Evolutionary conservation across 2,113 vertebrate species (phyloP), one percentile per base, ranked within the genome.

Genomic region (Oryzias curvinotus): DNA sequence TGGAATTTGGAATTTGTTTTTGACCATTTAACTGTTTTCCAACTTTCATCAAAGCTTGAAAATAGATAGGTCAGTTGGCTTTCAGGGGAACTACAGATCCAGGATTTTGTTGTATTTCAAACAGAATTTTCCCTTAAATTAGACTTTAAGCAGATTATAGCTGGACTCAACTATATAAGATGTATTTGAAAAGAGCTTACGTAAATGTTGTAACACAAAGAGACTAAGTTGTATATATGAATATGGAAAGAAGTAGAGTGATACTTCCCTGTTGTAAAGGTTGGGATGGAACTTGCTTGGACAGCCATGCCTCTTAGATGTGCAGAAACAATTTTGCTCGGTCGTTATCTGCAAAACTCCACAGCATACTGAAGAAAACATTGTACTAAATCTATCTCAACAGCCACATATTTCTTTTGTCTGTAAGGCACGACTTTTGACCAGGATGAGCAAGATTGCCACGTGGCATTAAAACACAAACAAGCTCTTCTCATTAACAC

Each of bases 261-360:
- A 46, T 44, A 77, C 78, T 83, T 87, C 73, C 81, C 85, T 53
- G 66, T 62, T 65, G 73, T 58, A 18, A 65, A 56, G 42, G 28
- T 50, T 43, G 18, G 14, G 68, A 57, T 61, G 42, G 14, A 46
- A 52, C 51, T 51, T 1, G 44, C 49, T 5, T 28, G 47, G 13
- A 42, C 30, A 16, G 47, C 28, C n/a, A 51, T 57, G 71, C 1
- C 4, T 1, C 16, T 28, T 13, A 52, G 14, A 50, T 56, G 42
- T 26, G 13, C 49, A 18, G 36, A 21, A 44, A 17, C 30, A 58
- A 26, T 26, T 42, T 43, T 56, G 14, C 12, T 48, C 21, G 44
- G 25, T 47, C 15, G 49, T 49, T 13, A 17, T 14, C 26, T 48
- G 15, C 3, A 12, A 2, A 63, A 41, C 13, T 41, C 54, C 13